Conservation (phyloP, 2,888 invertebrate genomes). For the Gandaritis pyraliata region DNA sequence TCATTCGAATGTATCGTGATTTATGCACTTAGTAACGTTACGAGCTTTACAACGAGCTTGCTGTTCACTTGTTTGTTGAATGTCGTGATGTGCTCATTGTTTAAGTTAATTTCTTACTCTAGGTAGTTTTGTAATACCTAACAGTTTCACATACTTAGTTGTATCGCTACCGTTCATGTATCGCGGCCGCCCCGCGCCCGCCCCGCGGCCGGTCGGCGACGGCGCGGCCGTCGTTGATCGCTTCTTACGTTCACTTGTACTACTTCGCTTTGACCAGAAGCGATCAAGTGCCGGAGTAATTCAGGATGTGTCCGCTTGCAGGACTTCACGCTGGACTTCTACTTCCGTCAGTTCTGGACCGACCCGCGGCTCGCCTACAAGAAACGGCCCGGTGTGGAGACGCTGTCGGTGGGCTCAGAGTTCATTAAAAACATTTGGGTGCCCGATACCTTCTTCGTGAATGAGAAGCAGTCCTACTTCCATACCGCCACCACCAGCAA, state of each 20-base stretch:
- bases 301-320: conserved; percentile 55
- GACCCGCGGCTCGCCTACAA: conserved; percentile 96
- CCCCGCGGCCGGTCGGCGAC: background rate
- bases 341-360: conserved; percentile 98
- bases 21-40: conserved; percentile 32
- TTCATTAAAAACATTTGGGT: conserved; percentile 99
- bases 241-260: conserved; percentile 20
- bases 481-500: conserved; percentile 99
- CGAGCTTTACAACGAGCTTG: conserved; percentile 36
- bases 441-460: conserved; percentile 99
- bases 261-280: background rate
- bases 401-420: conserved; percentile 94
- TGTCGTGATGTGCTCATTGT: conserved; percentile 41
- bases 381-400: conserved; percentile 92
- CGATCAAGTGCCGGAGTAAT: background rate
- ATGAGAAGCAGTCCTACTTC: conserved; percentile 99
- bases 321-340: conserved; percentile 98
- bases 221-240: conserved; percentile 5
- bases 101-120: conserved; percentile 17
- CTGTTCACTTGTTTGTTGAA: conserved; percentile 40
- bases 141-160: conserved; percentile 8
- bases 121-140: conserved; percentile 5
- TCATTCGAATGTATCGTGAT: conserved; percentile 35
- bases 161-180: conserved; percentile 26
- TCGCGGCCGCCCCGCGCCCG: conserved; percentile 14